Conservation (phyloP, 2,797 vertebrate genomes). For the Bradypodion pumilum region DNA sequence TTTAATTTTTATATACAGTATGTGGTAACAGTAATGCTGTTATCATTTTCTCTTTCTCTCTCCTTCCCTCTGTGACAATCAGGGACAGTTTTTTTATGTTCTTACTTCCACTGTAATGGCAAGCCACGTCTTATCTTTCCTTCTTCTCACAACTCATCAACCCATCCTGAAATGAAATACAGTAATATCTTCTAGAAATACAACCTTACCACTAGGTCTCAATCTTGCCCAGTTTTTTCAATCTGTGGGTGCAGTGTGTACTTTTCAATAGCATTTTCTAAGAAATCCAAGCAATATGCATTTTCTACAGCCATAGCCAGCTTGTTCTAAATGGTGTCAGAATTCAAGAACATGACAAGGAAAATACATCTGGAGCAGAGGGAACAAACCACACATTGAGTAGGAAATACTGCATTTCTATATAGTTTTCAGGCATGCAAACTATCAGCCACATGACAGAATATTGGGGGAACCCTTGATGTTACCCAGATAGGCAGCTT, state of each 20-base stretch:
- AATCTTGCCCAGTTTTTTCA: slow-evolving; percentile 21
- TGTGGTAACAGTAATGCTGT: slow-evolving; percentile 68
- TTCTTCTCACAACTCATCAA: slow-evolving; percentile 22
- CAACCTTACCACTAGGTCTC: slow-evolving; percentile 39
- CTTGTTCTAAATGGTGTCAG: slow-evolving; percentile 69
- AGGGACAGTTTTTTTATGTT: slow-evolving; percentile 61
- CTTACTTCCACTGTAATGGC: slow-evolving; percentile 48
- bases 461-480: slow-evolving; percentile 64
- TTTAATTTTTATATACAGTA: slow-evolving; percentile 64
- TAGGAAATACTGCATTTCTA: slow-evolving; percentile 75
- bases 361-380: slow-evolving; percentile 74
- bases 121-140: slow-evolving; percentile 44
- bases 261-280: slow-evolving; percentile 38
- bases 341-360: slow-evolving; percentile 75
- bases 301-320: slow-evolving; percentile 68
- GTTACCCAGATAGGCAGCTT: slow-evolving; percentile 70
- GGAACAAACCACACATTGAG: slow-evolving; percentile 71
- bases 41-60: slow-evolving; percentile 65
- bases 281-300: slow-evolving; percentile 62
- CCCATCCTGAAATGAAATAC: slow-evolving; percentile 28
- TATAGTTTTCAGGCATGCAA: slow-evolving; percentile 71
- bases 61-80: slow-evolving; percentile 63
- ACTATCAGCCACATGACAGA: slow-evolving; percentile 72
- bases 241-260: slow-evolving; percentile 14
- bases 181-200: slow-evolving; percentile 32